Percentiles rank a stretch among this genome's conserved stretches.
These are phyloP conservation scores for Ypsolopha scabrella DNA, from an alignment of 2,888 invertebrate genomes.

Conservation along the genomic window DNA sequence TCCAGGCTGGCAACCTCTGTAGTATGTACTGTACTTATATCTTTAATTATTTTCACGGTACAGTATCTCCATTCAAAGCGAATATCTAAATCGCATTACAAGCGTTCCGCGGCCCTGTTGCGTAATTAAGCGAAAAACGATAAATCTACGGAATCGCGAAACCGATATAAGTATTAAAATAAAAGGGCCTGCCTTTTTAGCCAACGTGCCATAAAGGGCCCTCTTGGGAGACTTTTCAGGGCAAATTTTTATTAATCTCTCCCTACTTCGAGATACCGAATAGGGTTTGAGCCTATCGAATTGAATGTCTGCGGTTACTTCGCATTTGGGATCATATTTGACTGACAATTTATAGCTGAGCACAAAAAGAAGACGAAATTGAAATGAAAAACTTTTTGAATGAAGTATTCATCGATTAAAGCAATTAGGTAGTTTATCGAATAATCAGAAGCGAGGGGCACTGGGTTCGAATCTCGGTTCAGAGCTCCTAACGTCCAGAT, in stretches of 20 bases:
- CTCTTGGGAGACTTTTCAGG: slow-evolving; percentile 44
- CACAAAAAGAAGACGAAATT: too few relatives aligned
- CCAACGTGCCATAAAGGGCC: slow-evolving; percentile 56
- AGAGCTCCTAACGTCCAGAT: too few relatives aligned
- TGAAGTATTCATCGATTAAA: too few relatives aligned
- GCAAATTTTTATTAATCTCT: slow-evolving; percentile 61
- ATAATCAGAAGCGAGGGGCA: too few relatives aligned
- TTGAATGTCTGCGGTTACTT: slow-evolving; percentile 18
- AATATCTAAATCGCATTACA: slow-evolving; percentile 16
- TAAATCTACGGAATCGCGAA: slow-evolving; percentile 49
- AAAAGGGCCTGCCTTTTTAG: slow-evolving; percentile 56
- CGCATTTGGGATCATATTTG: too few relatives aligned
- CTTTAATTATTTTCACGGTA: slow-evolving; percentile 7
- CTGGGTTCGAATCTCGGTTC: too few relatives aligned
- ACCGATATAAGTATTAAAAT: slow-evolving; percentile 50
- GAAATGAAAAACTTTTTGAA: too few relatives aligned
- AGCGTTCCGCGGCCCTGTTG: slow-evolving; percentile 25
- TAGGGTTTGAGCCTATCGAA: slow-evolving; percentile 40
- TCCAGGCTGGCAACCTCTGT: background rate
- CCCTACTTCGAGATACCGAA: slow-evolving; percentile 32
- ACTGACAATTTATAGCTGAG: too few relatives aligned
- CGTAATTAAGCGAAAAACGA: slow-evolving; percentile 39
- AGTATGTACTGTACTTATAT: background rate
- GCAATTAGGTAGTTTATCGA: too few relatives aligned
- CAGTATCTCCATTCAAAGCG: slow-evolving; percentile 5